Evolutionary conservation across 2,888 invertebrate genomes (phyloP), one percentile per base, ranked within the genome.

Genomic region (Drosophila basisetae): DNA sequence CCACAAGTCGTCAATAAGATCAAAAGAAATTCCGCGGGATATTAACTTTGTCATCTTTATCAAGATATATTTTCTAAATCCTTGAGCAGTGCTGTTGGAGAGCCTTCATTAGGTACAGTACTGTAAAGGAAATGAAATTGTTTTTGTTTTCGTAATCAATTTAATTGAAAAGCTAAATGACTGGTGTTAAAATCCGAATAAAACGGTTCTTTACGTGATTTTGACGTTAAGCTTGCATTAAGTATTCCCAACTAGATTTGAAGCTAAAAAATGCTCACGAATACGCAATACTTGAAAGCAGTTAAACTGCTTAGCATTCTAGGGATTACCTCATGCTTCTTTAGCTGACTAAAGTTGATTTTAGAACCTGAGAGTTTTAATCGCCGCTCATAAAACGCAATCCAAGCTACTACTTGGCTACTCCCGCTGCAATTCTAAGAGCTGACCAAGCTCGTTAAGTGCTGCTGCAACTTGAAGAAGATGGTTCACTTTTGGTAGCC

Each of bases 71-170:
- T 22, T 67, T 25, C 2, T 43, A 84, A 85, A 62, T 78, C 47
- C 56, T 80, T 1, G 74, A 80, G 9, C 88, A 84, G 31, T 80
- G 85, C 37, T 84, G 55, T 9, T 82, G 10, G 69, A 80, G 61
- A 71, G 62, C 4, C 37, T 88, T 68, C 76, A 88, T 25, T 80
- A 61, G 41, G 13, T 18, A 2, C 11, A 28, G n/a, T n/a, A 9
- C 47, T 47, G 13, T 7, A 13, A 7, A 47, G 7, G 13, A 13
- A 16, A 16, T 13, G 16, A 22, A 7, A 25, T 47, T 25, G 47
- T 4, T 22, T 22, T 43, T 22, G 2, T 16, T 31, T 35, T 35
- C 16, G 13, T 0, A 37, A 28, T n/a, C 18, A 13, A 56, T 2
- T 22, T 58, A 18, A 49, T 55, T n/a, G 13, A 39, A 74, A 56